Evolutionary conservation across 2,113 vertebrate genomes (phyloP).

Genomic region (Protomyctophum bolini): DNA sequence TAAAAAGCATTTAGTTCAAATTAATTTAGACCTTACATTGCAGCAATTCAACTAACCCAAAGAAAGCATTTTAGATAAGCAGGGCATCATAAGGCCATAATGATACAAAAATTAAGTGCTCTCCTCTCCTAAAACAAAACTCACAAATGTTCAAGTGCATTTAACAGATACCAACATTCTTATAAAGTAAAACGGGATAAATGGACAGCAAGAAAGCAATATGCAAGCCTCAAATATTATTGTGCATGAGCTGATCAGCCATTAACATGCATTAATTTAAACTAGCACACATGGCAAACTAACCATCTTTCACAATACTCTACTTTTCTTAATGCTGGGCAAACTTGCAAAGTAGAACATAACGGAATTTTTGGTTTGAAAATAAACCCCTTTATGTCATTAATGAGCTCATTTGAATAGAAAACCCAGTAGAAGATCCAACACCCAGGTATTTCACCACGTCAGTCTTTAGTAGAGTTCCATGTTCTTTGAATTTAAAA

Average conservation of each 20-base stretch:
- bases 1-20: neutral
- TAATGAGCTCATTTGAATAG: constrained; percentile 13
- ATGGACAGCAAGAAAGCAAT: neutral
- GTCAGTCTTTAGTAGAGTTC: neutral
- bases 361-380: constrained; percentile 55
- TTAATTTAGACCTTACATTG: constrained; percentile 12
- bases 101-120: neutral
- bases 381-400: neutral
- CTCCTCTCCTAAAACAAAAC: neutral
- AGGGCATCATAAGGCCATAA: constrained; percentile 26
- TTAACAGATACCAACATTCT: too few species aligned
- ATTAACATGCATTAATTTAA: constrained; percentile 21
- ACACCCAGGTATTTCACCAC: constrained; percentile 20
- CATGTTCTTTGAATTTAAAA: constrained; percentile 36
- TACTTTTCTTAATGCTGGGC: constrained; percentile 18
- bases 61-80: constrained; percentile 33
- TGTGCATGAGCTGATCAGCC: constrained; percentile 8
- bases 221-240: constrained; percentile 14
- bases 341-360: constrained; percentile 43
- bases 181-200: too few species aligned
- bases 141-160: too few species aligned
- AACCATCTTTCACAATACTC: constrained; percentile 36
- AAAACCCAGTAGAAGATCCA: constrained; percentile 14
- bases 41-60: neutral
- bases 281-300: constrained; percentile 15